Conservation (phyloP, 2,797 vertebrate genomes). For the Phrynocephalus vlangalii region DNA sequence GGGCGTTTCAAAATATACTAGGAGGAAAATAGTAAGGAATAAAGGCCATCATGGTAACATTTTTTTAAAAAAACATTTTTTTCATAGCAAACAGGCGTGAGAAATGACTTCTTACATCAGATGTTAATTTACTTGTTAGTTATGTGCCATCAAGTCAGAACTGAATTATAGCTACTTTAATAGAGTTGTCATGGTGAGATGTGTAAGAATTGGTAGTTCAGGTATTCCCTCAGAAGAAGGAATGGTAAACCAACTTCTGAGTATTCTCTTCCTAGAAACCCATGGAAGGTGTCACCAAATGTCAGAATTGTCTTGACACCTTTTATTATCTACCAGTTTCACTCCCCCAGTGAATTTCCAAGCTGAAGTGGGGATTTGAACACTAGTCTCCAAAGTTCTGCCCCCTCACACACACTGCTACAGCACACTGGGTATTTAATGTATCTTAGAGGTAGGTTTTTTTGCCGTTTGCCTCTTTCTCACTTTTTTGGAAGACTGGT, state of each 20-base stretch:
- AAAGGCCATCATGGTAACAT: neutral
- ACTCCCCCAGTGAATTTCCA: neutral
- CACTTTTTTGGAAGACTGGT: neutral
- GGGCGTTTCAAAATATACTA: constrained; percentile 13
- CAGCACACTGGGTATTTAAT: neutral
- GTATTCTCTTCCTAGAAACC: too few relatives aligned
- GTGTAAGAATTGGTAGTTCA: neutral
- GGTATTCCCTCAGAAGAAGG: too few relatives aligned
- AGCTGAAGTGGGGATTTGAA: neutral
- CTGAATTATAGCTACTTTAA: neutral
- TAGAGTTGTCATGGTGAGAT: neutral
- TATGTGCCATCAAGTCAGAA: neutral
- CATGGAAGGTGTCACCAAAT: too few relatives aligned
- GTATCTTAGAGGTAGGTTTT: neutral
- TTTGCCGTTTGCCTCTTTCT: neutral
- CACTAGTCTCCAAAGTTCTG: neutral
- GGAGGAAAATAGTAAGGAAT: neutral
- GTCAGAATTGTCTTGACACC: too few relatives aligned
- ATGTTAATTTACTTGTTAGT: too few relatives aligned
- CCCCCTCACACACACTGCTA: neutral
- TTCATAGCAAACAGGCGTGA: constrained; percentile 1
- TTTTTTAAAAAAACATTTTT: constrained; percentile 1
- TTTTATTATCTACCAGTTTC: too few relatives aligned
- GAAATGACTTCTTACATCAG: neutral
- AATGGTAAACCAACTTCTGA: too few relatives aligned